Percentiles rank a stretch among this genome's conserved stretches.
These are phyloP conservation scores for Molothrus ater DNA, from an alignment of 2,797 vertebrate genomes.

Conservation along the genomic window DNA sequence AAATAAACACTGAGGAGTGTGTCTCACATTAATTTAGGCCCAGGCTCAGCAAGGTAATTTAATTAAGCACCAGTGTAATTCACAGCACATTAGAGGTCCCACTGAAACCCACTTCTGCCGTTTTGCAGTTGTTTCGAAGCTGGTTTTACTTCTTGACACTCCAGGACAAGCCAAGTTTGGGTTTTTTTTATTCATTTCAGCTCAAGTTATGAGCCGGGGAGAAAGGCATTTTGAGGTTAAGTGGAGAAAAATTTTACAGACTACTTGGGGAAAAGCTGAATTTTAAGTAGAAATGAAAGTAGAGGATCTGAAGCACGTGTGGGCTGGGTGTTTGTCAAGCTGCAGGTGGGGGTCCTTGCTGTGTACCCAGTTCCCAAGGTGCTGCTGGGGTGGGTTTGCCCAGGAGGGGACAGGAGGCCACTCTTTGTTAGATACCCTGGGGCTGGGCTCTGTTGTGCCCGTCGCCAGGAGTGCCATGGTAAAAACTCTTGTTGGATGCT, in stretches of 20 bases:
- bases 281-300: neutral
- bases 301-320: neutral
- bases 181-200: neutral
- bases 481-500: neutral
- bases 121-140: neutral
- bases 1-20: neutral
- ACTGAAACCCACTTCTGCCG: neutral
- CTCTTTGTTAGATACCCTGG: neutral
- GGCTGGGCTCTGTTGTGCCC: neutral
- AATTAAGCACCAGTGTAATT: constrained; percentile 18
- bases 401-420: neutral
- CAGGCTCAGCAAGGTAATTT: constrained; percentile 13
- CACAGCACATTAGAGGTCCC: constrained; percentile 20
- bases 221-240: constrained; percentile 43
- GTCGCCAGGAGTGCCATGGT: neutral
- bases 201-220: neutral
- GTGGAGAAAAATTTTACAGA: neutral
- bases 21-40: neutral
- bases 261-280: neutral
- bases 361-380: too few species aligned
- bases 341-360: neutral
- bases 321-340: neutral
- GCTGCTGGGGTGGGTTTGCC: neutral
- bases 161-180: neutral
- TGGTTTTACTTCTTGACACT: neutral